Base-by-base conservation (phyloP, 2,113 vertebrate genomes). In the Haemorhous mexicanus region DNA sequence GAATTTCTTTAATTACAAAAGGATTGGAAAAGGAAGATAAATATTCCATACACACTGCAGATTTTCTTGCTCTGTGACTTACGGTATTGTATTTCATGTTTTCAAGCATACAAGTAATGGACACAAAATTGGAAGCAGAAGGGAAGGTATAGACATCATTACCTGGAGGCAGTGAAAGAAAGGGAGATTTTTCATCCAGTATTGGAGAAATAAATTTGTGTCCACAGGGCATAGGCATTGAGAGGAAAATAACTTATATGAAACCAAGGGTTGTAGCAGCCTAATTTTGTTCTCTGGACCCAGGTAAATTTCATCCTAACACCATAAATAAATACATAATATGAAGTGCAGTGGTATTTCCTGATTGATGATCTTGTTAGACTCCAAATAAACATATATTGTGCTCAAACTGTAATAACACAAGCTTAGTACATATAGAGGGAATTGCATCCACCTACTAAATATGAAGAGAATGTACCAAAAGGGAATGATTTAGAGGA, bases 321-420 rank as follows among this genome's bases (percentile, higher is more conserved):
- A 67, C 79, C 87, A 96, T 96, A 96, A 97, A 95, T 94, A 95
- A 96, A 97, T 93, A 73, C 18, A 11, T 94, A 96, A 86, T 97
- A 75, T 88, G 67, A 95, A 92, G 59, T 68, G 52, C 63, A 78
- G 9, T 52, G 35, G 53, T 90, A 92, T 93, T 90, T 94, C 58
- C 83, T 94, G 96, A 94, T 93, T 91, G 93, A 94, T 96, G 63
- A 84, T 95, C 94, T 96, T 96, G 76, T 96, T 90, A 93, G 75
- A 37, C 32, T 74, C 56, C 83, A 90, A 77, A 81, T 93, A 91
- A 96, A 94, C 84, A 68, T 91, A 80, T 32, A 95, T 96, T 9
- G 44, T 59, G 27, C 76, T 90, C 68, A 84, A 95, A 88, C 64
- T 80, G 59, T 70, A 95, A 78, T 95, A 95, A 92, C 79, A 61